Conservation (phyloP, 2,888 invertebrate species). For the Drosophila neutralis region DNA sequence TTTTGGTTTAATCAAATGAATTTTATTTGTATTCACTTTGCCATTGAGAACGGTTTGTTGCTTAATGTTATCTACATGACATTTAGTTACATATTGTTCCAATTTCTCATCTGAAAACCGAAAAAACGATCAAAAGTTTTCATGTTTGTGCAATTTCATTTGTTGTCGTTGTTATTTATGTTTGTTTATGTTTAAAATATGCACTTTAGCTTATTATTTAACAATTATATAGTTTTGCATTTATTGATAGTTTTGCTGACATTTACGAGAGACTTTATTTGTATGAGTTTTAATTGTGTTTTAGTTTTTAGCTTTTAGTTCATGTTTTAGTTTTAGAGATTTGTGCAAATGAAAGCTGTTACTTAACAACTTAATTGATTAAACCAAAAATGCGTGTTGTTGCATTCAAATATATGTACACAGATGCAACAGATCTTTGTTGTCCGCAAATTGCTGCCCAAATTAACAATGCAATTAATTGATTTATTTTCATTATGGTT, state of each 20-base stretch:
- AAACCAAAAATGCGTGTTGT: constrained; percentile 20
- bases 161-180: not conserved
- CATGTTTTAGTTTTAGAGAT: not conserved
- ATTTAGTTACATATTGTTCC: constrained; percentile 37
- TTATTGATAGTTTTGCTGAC: constrained; percentile 41
- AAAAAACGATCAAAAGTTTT: constrained; percentile 16
- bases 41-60: constrained; percentile 21
- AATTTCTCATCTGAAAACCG: constrained; percentile 4
- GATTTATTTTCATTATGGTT: constrained; percentile 35
- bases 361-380: constrained; percentile 44
- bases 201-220: constrained; percentile 56
- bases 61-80: constrained; percentile 36
- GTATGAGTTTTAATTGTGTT: constrained; percentile 32
- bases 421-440: constrained; percentile 5
- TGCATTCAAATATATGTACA: constrained; percentile 42
- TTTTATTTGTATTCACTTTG: constrained; percentile 46
- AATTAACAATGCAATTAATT: constrained; percentile 49
- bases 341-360: constrained; percentile 34
- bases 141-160: constrained; percentile 30
- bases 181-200: constrained; percentile 16
- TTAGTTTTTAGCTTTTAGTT: not conserved
- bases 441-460: constrained; percentile 18
- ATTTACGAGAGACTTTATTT: constrained; percentile 34
- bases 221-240: constrained; percentile 45
- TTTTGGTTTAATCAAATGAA: constrained; percentile 50